phyloP scores from a whole-genome alignment of 2,888 invertebrate species.

The Phymatocera aterrima region DNA sequence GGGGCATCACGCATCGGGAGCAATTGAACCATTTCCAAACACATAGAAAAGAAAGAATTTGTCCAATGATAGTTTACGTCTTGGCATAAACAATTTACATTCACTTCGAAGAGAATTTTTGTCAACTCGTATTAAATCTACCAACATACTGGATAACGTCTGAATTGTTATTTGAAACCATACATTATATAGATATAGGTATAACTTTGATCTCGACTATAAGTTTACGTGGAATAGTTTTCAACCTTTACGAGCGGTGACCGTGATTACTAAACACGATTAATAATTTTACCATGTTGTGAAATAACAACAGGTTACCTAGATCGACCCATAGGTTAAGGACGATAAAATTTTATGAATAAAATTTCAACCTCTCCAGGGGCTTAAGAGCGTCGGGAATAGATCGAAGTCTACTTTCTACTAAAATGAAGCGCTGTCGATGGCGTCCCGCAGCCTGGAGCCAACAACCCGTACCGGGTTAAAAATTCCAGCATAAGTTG shows the following conservation, averaged over 20 bases:
- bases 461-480: constrained; percentile 25
- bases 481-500: constrained; percentile 38
- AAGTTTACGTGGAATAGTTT: not conserved
- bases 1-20: not conserved
- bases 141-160: not conserved
- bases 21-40: constrained; percentile 15
- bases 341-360: constrained; percentile 37
- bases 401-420: constrained; percentile 36
- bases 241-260: not conserved
- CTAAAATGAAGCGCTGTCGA: constrained; percentile 26
- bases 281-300: constrained; percentile 25
- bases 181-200: too few species aligned
- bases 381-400: constrained; percentile 24
- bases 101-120: not conserved
- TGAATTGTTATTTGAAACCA: not conserved
- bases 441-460: constrained; percentile 31
- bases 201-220: not conserved
- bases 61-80: not conserved
- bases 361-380: constrained; percentile 28
- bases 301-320: constrained; percentile 20
- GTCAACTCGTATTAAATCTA: not conserved
- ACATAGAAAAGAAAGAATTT: not conserved
- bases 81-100: not conserved
- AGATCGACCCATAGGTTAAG: not conserved
- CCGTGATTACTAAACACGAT: not conserved